phyloP scores from a whole-genome alignment of 2,888 invertebrate species.

The Melanchra persicariae region DNA sequence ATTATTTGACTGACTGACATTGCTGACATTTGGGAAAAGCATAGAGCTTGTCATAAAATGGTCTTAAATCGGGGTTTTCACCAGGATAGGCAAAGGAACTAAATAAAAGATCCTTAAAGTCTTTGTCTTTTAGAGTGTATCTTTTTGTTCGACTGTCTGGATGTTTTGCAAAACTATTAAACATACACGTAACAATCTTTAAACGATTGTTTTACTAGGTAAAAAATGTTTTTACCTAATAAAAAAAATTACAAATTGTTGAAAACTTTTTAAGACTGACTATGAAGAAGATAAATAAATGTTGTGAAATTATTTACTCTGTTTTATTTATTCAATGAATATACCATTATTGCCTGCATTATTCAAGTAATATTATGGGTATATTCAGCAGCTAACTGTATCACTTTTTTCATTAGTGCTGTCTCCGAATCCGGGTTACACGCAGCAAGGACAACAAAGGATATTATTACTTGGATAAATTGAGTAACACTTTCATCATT shows the following conservation, averaged over 20 bases:
- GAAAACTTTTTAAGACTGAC: conserved; percentile 14
- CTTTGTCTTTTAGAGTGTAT: not conserved
- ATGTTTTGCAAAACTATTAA: not conserved
- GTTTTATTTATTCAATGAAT: conserved; percentile 8
- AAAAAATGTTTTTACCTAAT: not conserved
- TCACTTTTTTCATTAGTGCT: conserved; percentile 32
- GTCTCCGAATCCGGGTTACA: conserved; percentile 41
- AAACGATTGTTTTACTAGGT: not conserved
- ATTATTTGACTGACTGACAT: not conserved
- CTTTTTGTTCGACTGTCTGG: not conserved
- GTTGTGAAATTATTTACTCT: not conserved
- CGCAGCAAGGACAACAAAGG: conserved; percentile 48
- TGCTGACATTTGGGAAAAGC: conserved; percentile 26
- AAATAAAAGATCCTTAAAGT: not conserved
- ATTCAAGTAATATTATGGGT: not conserved
- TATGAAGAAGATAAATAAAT: conserved; percentile 23
- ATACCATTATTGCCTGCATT: not conserved
- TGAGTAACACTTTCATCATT: not conserved
- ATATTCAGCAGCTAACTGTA: conserved; percentile 6
- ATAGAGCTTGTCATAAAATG: conserved; percentile 9
- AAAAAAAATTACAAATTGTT: not conserved
- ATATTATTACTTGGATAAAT: conserved; percentile 36
- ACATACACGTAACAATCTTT: not conserved
- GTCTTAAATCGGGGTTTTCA: not conserved
- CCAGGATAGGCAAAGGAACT: conserved; percentile 12